Conservation (phyloP, 1,140 invertebrate species). For the Cepaea nemoralis region DNA sequence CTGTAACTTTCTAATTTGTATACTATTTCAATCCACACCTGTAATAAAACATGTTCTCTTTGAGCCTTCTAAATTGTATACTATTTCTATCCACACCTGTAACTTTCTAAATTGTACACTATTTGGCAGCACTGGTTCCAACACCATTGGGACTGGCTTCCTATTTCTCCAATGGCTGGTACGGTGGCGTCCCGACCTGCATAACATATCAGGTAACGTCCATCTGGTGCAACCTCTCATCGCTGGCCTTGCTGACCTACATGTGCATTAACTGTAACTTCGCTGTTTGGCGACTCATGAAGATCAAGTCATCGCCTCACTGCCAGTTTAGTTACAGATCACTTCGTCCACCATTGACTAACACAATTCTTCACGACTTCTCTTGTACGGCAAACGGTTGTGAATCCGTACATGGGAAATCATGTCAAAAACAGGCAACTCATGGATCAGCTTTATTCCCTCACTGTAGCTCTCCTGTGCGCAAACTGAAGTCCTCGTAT, state of each 20-base stretch:
- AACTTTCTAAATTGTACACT: no score
- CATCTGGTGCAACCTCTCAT: constrained; percentile 54
- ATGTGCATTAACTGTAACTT: constrained; percentile 51
- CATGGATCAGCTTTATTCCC: no score
- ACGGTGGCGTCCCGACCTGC: constrained; percentile 56
- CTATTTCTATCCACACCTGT: no score
- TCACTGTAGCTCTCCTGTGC: no score
- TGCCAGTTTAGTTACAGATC: background rate
- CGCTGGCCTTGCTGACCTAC: constrained; percentile 54
- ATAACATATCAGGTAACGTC: constrained; percentile 58
- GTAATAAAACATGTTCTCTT: no score
- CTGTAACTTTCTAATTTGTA: no score
- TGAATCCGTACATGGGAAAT: no score
- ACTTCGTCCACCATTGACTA: background rate
- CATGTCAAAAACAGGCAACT: no score
- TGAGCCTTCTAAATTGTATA: no score
- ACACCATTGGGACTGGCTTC: constrained; percentile 55
- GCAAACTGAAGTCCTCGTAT: no score
- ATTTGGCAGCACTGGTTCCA: constrained; percentile 55
- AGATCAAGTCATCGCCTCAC: background rate
- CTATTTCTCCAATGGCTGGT: constrained; percentile 56
- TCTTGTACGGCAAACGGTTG: background rate
- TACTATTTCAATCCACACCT: no score
- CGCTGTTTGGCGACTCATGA: constrained; percentile 27
- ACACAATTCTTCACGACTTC: background rate